phyloP scores from a whole-genome alignment of 2,797 vertebrate genomes.

The Acrossocheilus wenchowensis region DNA sequence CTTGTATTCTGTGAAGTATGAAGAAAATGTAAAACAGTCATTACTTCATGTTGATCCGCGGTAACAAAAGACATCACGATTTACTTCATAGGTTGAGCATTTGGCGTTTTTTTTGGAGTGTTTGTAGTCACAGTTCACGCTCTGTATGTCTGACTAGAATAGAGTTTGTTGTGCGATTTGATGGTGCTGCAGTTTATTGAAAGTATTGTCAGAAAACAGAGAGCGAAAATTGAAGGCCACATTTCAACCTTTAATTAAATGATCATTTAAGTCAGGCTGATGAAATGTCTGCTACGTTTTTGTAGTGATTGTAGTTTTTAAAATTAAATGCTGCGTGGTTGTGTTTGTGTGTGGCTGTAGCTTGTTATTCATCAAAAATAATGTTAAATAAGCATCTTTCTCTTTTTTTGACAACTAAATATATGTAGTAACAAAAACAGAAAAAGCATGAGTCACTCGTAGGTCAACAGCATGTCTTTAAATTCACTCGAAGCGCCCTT shows the following conservation, averaged over 20 bases:
- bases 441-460: neutral
- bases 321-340: conserved; percentile 29
- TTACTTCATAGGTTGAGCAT: conserved; percentile 35
- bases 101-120: conserved; percentile 18
- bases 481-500: neutral
- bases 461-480: conserved; percentile 37
- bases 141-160: conserved; percentile 4
- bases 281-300: conserved; percentile 31
- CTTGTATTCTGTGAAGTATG: conserved; percentile 71
- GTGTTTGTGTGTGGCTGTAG: conserved; percentile 23
- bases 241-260: conserved; percentile 37
- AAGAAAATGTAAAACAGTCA: conserved; percentile 70
- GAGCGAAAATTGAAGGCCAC: conserved; percentile 8
- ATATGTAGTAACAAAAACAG: neutral
- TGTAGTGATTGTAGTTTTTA: conserved; percentile 40
- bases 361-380: conserved; percentile 42
- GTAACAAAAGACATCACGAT: conserved; percentile 59
- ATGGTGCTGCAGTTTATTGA: neutral
- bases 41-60: conserved; percentile 66
- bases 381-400: conserved; percentile 30
- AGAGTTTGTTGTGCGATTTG: neutral
- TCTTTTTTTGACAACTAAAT: conserved; percentile 36
- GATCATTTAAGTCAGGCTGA: conserved; percentile 23
- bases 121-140: neutral
- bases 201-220: neutral